Evolutionary conservation across 1,140 invertebrate species (phyloP).

Genomic region (Lasaia peninsularis): DNA sequence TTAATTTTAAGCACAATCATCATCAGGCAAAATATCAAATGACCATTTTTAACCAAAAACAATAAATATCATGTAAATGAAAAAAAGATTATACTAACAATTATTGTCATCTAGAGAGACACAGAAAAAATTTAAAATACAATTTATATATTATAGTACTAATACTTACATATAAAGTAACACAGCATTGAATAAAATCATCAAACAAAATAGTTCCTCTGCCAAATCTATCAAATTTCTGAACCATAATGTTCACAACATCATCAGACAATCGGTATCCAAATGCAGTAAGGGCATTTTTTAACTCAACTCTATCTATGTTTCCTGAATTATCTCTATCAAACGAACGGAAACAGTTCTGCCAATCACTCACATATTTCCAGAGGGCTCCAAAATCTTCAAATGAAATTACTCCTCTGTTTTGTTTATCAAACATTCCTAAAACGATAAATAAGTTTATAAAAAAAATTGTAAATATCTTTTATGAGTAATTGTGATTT

Average conservation of each 20-base stretch:
- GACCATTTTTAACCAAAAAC: no score
- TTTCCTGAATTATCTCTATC: constrained; percentile 97
- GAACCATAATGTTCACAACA: constrained; percentile 89
- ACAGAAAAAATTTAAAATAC: constrained; percentile 10
- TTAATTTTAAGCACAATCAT: no score
- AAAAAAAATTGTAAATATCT: no score
- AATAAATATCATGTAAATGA: no score
- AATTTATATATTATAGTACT: no score
- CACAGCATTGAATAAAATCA: constrained; percentile 98
- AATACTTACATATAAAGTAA: constrained; percentile 92
- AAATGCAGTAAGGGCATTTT: constrained; percentile 93
- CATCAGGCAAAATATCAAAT: no score
- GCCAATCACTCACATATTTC: constrained; percentile 99
- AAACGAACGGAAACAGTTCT: constrained; percentile 95
- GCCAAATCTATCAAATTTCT: constrained; percentile 97
- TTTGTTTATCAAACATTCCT: constrained; percentile 98
- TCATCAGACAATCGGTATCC: constrained; percentile 94
- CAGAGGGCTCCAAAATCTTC: constrained; percentile 96
- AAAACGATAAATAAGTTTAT: constrained; percentile 54
- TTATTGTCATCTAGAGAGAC: no score
- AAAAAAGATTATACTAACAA: no score
- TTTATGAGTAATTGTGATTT: no score
- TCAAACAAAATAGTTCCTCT: constrained; percentile 95
- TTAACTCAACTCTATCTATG: constrained; percentile 94
- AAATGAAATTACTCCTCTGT: constrained; percentile 94